phyloP scores from a whole-genome alignment of 2,113 vertebrate species.

The Anarhynchus alexandrinus region DNA sequence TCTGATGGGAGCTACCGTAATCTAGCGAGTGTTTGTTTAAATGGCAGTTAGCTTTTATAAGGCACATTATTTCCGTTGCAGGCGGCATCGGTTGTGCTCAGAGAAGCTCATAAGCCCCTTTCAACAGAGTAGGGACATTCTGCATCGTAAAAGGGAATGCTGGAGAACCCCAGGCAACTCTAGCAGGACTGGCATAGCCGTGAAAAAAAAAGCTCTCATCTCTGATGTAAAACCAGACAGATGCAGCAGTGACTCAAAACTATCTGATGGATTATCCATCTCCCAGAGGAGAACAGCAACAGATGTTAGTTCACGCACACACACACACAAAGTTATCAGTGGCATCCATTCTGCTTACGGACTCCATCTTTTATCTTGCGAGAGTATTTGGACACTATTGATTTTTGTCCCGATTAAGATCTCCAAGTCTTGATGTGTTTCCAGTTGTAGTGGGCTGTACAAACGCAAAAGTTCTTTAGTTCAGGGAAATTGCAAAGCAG shows the following conservation, averaged over 20 bases:
- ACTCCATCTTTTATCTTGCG: neutral
- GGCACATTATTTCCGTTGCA: neutral
- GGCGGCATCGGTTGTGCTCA: neutral
- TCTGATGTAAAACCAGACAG: neutral
- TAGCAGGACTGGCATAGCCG: neutral
- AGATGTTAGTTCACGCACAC: neutral
- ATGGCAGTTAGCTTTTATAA: neutral
- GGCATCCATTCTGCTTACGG: neutral
- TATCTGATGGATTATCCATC: neutral
- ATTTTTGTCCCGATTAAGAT: neutral
- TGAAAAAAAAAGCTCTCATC: neutral
- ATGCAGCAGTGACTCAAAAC: neutral
- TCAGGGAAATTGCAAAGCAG: neutral
- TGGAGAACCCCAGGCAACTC: neutral
- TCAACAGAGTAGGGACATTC: neutral
- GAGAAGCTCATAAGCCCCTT: neutral
- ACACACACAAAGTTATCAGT: neutral
- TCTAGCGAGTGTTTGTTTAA: neutral
- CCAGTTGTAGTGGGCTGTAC: neutral
- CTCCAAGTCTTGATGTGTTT: neutral
- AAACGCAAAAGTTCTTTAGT: neutral
- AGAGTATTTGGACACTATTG: neutral
- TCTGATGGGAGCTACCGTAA: neutral
- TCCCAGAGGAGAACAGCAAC: neutral
- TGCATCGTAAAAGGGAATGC: neutral